Evolutionary conservation across 2,797 vertebrate genomes (phyloP), one percentile per base, ranked within the genome.

Genomic region (Lindbergichthys nudifrons): DNA sequence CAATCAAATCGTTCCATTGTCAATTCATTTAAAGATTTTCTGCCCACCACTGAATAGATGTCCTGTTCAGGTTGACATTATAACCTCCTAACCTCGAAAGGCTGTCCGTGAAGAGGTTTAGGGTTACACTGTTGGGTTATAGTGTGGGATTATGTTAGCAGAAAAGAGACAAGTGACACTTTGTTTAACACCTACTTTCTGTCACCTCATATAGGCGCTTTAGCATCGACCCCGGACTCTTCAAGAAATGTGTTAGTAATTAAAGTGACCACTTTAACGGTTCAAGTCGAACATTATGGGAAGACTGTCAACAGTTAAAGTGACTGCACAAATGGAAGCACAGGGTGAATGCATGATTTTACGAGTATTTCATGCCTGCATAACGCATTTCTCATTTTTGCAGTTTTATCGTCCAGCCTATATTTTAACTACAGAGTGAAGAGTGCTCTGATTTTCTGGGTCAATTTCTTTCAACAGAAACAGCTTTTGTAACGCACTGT

Each of bases 21-120:
- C 73, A 53, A 75, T 75, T 80, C 59, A 77, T 72, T 77, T 36
- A 77, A 70, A 82, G 56, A 36, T 51, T 83, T 80, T 68, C 66
- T 62, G 16, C 41, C 61, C 1, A 13, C 36, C 6, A 0, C 19
- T 79, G 65, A 86, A 68, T 62, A 65, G 45, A 19, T 53, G 23
- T 79, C 52, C 48, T 80, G 71, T 83, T 76, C 51, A 51, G 3
- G 2, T 3, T 66, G 70, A 65, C 60, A 43, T 51, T 46, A 64
- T 56, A 47, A 65, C 45, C 61, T 42, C 39, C 32, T 14, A 4
- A 51, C 21, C 67, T 70, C 67, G n/a, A 71, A 16, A 70, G 32
- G 23, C 21, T 61, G 41, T 57, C 56, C 43, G 30, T 13, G 39
- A 43, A 71, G 57, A 30, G 19, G 53, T 65, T 75, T 1, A 15